Conservation (phyloP, 2,888 invertebrate genomes). For the Cantharis rufa region DNA sequence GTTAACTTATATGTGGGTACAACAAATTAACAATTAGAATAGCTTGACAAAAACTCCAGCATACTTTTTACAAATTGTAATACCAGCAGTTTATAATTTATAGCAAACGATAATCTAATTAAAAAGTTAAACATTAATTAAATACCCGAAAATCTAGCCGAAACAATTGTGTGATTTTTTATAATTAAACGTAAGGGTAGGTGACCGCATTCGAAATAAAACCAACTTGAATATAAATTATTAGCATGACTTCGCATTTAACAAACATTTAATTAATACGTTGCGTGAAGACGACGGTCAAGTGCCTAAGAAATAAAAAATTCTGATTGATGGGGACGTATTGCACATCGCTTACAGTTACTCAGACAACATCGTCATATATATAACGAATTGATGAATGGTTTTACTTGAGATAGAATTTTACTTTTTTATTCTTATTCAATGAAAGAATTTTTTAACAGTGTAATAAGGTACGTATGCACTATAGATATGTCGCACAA, state of each 20-base stretch:
- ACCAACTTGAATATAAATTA: conserved; percentile 41
- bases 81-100: neutral
- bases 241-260: conserved; percentile 45
- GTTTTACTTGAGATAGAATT: conserved; percentile 10
- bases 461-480: neutral
- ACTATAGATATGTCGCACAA: neutral
- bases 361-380: conserved; percentile 29
- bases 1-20: neutral
- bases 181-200: neutral
- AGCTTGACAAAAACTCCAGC: neutral
- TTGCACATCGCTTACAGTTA: conserved; percentile 32
- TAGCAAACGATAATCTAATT: neutral
- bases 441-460: neutral
- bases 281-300: conserved; percentile 40
- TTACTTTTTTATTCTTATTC: conserved; percentile 5
- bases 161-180: neutral
- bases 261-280: conserved; percentile 46
- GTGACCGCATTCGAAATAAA: conserved; percentile 41
- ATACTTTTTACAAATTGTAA: neutral
- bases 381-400: conserved; percentile 25
- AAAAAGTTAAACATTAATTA: neutral
- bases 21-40: neutral
- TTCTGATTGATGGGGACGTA: conserved; percentile 34
- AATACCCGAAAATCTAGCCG: neutral
- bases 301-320: conserved; percentile 29